Conservation (phyloP, 1,140 invertebrate species). For the Halesus radiatus region DNA sequence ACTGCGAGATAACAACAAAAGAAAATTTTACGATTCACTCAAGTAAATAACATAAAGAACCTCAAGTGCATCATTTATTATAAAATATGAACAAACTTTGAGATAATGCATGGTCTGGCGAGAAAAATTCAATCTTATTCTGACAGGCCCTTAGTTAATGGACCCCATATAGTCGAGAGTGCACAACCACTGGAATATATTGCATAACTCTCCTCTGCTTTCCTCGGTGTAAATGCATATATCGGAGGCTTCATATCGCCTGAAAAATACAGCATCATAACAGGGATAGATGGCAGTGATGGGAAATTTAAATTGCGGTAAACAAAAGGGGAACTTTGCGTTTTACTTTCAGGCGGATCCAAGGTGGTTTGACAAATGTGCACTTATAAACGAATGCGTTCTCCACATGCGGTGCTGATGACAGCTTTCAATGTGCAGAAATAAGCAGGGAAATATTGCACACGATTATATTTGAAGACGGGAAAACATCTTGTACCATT, state of each 20-base stretch:
- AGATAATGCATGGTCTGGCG: not conserved
- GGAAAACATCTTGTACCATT: too few relatives aligned
- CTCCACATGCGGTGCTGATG: not conserved
- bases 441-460: not conserved
- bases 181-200: conserved; percentile 25
- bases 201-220: not conserved
- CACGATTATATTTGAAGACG: not conserved
- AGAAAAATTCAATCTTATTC: not conserved
- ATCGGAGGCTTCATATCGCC: conserved; percentile 4
- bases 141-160: conserved; percentile 20
- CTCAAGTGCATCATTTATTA: not conserved
- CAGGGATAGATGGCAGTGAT: conserved; percentile 24
- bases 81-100: not conserved
- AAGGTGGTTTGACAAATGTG: conserved; percentile 10
- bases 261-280: conserved; percentile 49
- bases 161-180: conserved; percentile 11
- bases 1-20: too few relatives aligned
- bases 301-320: conserved; percentile 42
- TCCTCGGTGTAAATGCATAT: not conserved
- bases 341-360: not conserved
- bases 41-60: too few relatives aligned
- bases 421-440: not conserved
- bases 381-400: conserved; percentile 25
- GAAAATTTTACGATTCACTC: too few relatives aligned
- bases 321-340: conserved; percentile 38